A percentile compares a stretch with the other conserved stretches of the same genome.
Conservation (phyloP, 2,888 invertebrate genomes). For the Tenthredo distinguenda region DNA sequence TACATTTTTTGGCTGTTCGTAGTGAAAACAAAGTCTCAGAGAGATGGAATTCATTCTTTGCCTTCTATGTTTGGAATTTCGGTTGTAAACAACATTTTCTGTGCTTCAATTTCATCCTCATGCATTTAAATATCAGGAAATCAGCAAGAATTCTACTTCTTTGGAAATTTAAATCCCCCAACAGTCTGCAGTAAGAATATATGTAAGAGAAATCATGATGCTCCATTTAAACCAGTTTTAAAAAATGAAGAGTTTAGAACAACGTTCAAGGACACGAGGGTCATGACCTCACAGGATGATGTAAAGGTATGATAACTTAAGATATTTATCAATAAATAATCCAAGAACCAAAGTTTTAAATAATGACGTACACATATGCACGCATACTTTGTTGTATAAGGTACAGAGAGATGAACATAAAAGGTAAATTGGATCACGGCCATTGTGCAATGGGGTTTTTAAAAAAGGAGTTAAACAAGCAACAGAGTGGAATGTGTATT, state of each 20-base stretch:
- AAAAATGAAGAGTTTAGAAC: not conserved
- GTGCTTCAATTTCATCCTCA: not conserved
- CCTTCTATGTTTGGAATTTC: not conserved
- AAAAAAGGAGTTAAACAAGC: not conserved
- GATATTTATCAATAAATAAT: not conserved
- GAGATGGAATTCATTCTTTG: not conserved
- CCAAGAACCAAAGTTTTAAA: not conserved
- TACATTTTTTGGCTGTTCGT: not conserved
- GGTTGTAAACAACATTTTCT: not conserved
- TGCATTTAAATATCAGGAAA: not conserved
- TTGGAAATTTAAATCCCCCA: not conserved
- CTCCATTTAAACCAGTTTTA: not conserved
- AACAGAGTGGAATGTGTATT: not conserved
- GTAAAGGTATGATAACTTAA: not conserved
- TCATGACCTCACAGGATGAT: not conserved
- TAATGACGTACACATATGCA: no score
- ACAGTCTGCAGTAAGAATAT: not conserved
- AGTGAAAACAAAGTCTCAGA: not conserved
- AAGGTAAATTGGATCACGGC: conserved; percentile 36
- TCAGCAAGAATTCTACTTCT: not conserved
- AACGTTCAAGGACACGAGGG: not conserved
- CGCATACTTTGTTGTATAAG: not conserved
- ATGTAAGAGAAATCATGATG: not conserved
- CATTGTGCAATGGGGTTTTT: not conserved
- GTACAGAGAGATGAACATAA: conserved; percentile 49